phyloP scores from a whole-genome alignment of 1,140 invertebrate genomes.

The Atta colombica region DNA sequence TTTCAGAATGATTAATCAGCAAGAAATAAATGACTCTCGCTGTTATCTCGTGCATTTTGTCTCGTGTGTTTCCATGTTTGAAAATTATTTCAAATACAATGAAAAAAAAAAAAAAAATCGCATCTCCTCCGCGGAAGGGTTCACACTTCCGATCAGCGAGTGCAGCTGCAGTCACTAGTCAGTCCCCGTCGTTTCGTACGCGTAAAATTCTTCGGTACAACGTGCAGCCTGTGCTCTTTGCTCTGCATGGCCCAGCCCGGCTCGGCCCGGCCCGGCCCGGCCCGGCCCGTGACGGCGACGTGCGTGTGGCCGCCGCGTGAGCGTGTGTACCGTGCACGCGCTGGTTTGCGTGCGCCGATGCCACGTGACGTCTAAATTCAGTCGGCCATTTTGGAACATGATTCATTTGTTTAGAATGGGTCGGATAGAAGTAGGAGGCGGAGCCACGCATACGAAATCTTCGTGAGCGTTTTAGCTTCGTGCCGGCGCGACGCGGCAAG shows the following conservation, averaged over 20 bases:
- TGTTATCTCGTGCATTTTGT: no score
- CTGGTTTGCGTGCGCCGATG: conserved; percentile 66
- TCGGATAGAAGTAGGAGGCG: conserved; percentile 85
- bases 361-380: conserved; percentile 86
- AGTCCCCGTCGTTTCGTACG: conserved; percentile 35
- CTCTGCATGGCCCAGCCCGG: conserved; percentile 51
- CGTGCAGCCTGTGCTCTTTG: conserved; percentile 36
- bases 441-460: conserved; percentile 83
- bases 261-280: not conserved
- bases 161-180: not conserved
- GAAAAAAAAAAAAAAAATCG: not conserved
- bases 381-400: conserved; percentile 85
- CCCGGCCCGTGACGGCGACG: conserved; percentile 26
- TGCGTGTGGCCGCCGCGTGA: conserved; percentile 47
- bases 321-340: conserved; percentile 65
- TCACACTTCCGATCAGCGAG: not conserved
- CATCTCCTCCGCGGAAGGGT: not conserved
- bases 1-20: not conserved
- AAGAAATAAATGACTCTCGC: not conserved
- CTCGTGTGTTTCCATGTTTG: not conserved
- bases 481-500: conserved; percentile 52
- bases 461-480: conserved; percentile 77
- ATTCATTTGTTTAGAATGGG: conserved; percentile 86
- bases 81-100: not conserved
- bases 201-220: conserved; percentile 57